Evolutionary conservation across 92 coral and sea anemone genomes (phyloP), one percentile per base, ranked within the genome.

Genomic region (Paramuricea clavata): DNA sequence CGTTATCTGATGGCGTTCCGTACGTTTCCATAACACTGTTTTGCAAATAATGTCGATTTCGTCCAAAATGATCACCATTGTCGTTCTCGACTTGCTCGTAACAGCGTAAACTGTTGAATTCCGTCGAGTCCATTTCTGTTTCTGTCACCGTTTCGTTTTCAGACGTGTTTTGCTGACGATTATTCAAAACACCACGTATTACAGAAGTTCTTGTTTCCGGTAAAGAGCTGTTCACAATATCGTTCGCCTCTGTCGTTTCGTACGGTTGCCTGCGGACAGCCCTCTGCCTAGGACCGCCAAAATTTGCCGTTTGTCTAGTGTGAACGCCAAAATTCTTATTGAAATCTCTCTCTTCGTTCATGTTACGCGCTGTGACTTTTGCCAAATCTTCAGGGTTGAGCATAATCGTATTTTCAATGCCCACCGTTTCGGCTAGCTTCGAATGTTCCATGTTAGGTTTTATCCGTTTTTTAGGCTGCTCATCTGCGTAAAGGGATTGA

Each of bases 381-480:
- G 97, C 96, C 49, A 96, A 93, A 64, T 96, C 98, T 73, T 96
- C 99, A 52, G 93, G 98, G 61, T 91, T 94, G 93, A 96, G 93
- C 49, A 96, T 92, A 70, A 93, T 87, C 56, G 91, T 94, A 81
- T 96, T 98, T 80, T 96, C 99, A 70, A 96, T 94, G 76, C 95
- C 92, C 11, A 94, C 99, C 36, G 97, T 96, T 69, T 96, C 99
- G 49, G 97, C 99, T 69, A 96, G 88, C 56, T 97, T 86, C 28
- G 95, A 89, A 32, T 94, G 98, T 72, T 87, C 80, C 22, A 81
- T 76, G 41, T 85, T 79, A 47, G 86, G 87, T 62, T 86, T 60
- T 33, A 92, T 81, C 88, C 94, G 89, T 85, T 91, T 96, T 41
- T 84, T 82, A 21, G 90, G 87, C 69, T 89, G 91, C 61, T 91